phyloP scores from a whole-genome alignment of 1,140 invertebrate genomes.

The Stegodyphus dumicola region DNA sequence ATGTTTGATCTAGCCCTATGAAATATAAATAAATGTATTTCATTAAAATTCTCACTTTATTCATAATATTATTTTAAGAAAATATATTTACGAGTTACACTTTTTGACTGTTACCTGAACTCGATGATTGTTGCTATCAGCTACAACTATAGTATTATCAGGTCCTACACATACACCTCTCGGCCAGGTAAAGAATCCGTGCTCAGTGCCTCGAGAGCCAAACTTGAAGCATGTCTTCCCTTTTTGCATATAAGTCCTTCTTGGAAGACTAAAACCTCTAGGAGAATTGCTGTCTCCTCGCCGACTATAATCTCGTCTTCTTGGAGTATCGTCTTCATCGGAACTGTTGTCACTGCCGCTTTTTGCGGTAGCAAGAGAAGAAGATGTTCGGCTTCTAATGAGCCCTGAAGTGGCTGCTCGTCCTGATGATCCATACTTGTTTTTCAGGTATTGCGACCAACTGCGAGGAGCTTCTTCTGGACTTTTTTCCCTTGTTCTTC shows the following conservation, averaged over 20 bases:
- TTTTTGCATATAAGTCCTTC: conserved; percentile 71
- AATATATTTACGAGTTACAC: no score
- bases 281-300: conserved; percentile 23
- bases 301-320: conserved; percentile 19
- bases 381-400: conserved; percentile 12
- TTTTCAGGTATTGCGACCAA: conserved; percentile 85
- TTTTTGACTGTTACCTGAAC: conserved; percentile 72
- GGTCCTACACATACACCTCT: conserved; percentile 92
- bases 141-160: conserved; percentile 93
- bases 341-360: conserved; percentile 58
- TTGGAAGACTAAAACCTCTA: conserved; percentile 39
- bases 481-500: conserved; percentile 18
- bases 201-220: conserved; percentile 95
- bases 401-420: not conserved
- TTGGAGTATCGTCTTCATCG: conserved; percentile 57
- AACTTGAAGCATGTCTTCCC: conserved; percentile 91
- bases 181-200: conserved; percentile 96
- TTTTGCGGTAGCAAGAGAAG: conserved; percentile 14
- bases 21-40: no score
- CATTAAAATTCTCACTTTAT: no score
- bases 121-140: conserved; percentile 94
- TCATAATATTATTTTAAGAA: no score
- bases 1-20: no score
- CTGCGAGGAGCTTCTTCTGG: conserved; percentile 17
- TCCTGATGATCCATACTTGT: conserved; percentile 80